Conservation (phyloP, 1,140 invertebrate species). For the Eumeta japonica region DNA sequence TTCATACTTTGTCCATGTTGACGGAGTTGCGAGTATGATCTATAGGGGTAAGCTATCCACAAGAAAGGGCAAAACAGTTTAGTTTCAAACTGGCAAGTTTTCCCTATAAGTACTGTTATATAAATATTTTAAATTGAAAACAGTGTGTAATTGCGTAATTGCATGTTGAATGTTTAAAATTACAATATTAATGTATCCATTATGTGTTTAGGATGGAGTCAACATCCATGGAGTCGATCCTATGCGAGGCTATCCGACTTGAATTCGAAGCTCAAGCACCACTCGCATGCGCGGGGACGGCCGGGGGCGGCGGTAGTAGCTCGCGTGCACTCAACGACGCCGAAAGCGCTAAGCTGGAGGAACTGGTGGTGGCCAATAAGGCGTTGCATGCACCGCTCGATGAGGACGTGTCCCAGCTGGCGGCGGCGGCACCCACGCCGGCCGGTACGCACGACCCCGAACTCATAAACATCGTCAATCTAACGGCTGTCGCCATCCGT, state of each 20-base stretch:
- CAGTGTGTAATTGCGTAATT: too few species aligned
- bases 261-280: slow-evolving; percentile 74
- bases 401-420: slow-evolving; percentile 71
- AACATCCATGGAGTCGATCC: slow-evolving; percentile 76
- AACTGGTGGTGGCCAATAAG: slow-evolving; percentile 81
- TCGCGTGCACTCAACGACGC: slow-evolving; percentile 75
- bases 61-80: too few species aligned
- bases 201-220: slow-evolving; percentile 56
- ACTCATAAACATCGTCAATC: slow-evolving; percentile 80
- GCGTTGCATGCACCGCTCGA: slow-evolving; percentile 78
- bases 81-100: too few species aligned
- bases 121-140: too few species aligned
- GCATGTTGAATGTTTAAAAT: too few species aligned
- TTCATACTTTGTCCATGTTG: too few species aligned
- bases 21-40: too few species aligned
- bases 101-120: too few species aligned
- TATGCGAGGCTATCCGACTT: slow-evolving; percentile 79
- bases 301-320: slow-evolving; percentile 59
- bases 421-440: slow-evolving; percentile 43
- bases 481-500: slow-evolving; percentile 87
- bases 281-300: too few species aligned
- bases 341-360: slow-evolving; percentile 78
- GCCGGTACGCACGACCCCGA: slow-evolving; percentile 67
- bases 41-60: too few species aligned
- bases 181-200: too few species aligned